These are phyloP conservation scores for Zosterops lateralis DNA, from an alignment of 2,113 vertebrate species.

Conservation along the genomic window DNA sequence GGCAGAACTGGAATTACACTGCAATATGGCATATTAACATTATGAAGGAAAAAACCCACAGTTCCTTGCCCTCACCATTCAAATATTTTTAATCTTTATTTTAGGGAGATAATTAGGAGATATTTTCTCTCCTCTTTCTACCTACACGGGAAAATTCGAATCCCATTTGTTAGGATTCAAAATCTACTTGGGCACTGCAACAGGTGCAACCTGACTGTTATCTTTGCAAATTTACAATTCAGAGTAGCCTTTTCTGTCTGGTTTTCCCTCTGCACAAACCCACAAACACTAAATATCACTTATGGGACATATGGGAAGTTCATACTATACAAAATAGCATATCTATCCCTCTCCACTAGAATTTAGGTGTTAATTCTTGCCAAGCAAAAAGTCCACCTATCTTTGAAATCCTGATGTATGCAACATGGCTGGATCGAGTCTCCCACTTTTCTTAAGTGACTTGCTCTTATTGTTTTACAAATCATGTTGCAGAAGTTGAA, in stretches of 20 bases:
- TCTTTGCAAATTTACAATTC: not conserved
- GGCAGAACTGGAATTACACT: conserved; percentile 24
- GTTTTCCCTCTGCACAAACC: not conserved
- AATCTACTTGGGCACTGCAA: not conserved
- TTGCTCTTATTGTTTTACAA: not conserved
- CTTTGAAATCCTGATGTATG: not conserved
- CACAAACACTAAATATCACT: not conserved
- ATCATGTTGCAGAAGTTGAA: not conserved
- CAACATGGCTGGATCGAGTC: not conserved
- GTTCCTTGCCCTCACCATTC: conserved; percentile 33
- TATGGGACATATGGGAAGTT: accelerated
- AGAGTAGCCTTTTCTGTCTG: not conserved
- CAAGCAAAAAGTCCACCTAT: not conserved
- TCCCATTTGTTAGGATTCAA: not conserved
- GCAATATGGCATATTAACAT: conserved; percentile 43
- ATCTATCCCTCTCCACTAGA: not conserved
- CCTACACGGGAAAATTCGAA: not conserved
- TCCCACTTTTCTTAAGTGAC: not conserved
- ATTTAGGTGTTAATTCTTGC: not conserved
- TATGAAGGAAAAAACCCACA: not conserved
- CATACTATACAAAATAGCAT: not conserved
- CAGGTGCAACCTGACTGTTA: not conserved
- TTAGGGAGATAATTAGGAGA: not conserved
- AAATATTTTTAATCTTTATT: conserved; percentile 35
- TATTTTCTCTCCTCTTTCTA: not conserved